Evolutionary conservation across 1,140 invertebrate species (phyloP).

Genomic region (Marisa cornuarietis): DNA sequence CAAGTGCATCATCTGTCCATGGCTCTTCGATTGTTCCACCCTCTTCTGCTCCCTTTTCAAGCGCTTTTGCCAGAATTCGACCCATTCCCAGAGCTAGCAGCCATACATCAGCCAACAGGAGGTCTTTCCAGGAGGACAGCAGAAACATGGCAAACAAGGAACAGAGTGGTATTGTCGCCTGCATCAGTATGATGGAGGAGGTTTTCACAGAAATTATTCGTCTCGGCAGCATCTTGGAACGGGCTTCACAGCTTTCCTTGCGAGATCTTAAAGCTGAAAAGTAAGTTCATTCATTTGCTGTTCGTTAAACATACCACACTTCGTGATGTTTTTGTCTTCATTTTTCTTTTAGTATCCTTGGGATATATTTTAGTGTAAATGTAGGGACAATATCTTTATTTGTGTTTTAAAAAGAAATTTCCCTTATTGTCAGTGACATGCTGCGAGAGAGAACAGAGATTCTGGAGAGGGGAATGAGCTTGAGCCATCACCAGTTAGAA

Average conservation of each 20-base stretch:
- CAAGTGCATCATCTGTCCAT: constrained; percentile 11
- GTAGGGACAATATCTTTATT: neutral
- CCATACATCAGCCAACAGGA: neutral
- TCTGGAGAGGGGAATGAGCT: constrained; percentile 24
- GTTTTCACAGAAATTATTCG: constrained; percentile 29
- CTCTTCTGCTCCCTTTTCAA: constrained; percentile 6
- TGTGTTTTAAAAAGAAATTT: neutral
- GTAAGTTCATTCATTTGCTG: constrained; percentile 20
- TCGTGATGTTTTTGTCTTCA: no score
- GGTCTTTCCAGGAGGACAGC: neutral
- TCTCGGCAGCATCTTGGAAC: constrained; percentile 33
- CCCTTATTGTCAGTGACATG: constrained; percentile 21
- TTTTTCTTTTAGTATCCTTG: no score
- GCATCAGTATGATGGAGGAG: constrained; percentile 19
- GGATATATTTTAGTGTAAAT: no score
- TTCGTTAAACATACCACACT: no score
- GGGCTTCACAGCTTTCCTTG: constrained; percentile 36
- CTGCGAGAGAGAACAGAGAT: constrained; percentile 23
- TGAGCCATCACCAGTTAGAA: constrained; percentile 20
- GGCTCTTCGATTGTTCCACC: neutral
- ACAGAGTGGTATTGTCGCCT: neutral
- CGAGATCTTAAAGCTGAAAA: constrained; percentile 36
- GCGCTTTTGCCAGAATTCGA: constrained; percentile 25
- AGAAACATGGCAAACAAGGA: neutral
- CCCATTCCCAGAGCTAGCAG: constrained; percentile 13